phyloP scores from a whole-genome alignment of 2,797 vertebrate genomes.

The Sitta carolinensis region DNA sequence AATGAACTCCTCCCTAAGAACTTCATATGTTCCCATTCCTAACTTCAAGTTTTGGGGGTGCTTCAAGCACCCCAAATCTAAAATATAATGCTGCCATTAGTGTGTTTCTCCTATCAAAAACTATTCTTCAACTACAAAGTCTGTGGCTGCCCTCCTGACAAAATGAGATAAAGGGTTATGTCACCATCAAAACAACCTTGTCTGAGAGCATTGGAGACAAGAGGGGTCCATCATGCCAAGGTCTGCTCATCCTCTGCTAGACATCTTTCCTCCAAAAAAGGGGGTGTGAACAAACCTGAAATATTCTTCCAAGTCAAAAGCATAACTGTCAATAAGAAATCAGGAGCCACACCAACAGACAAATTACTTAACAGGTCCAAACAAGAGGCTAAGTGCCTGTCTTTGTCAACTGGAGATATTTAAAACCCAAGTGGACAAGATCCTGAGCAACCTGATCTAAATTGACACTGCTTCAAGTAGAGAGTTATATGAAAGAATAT shows the following conservation, averaged over 20 bases:
- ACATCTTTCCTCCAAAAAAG: not conserved
- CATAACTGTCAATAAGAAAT: not conserved
- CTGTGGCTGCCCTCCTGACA: not conserved
- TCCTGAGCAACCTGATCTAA: not conserved
- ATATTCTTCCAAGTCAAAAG: not conserved
- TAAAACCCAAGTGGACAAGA: not conserved
- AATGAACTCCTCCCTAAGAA: not conserved
- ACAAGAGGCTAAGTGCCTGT: not conserved
- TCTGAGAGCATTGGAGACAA: not conserved
- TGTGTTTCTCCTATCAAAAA: not conserved
- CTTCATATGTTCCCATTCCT: accelerated
- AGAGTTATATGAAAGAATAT: not conserved
- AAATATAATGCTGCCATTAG: not conserved
- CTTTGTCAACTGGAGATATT: not conserved
- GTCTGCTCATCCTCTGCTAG: not conserved
- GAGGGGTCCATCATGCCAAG: not conserved
- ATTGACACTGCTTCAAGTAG: not conserved
- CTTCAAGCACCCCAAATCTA: not conserved
- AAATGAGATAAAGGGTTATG: not conserved
- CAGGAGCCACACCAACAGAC: not conserved
- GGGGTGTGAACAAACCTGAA: not conserved
- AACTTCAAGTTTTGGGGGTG: not conserved
- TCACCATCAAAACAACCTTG: not conserved
- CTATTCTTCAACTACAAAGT: not conserved
- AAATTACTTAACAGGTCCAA: not conserved